Evolutionary conservation across 2,113 vertebrate genomes (phyloP), one percentile per base, ranked within the genome.

Genomic region (Bujurquina vittata): DNA sequence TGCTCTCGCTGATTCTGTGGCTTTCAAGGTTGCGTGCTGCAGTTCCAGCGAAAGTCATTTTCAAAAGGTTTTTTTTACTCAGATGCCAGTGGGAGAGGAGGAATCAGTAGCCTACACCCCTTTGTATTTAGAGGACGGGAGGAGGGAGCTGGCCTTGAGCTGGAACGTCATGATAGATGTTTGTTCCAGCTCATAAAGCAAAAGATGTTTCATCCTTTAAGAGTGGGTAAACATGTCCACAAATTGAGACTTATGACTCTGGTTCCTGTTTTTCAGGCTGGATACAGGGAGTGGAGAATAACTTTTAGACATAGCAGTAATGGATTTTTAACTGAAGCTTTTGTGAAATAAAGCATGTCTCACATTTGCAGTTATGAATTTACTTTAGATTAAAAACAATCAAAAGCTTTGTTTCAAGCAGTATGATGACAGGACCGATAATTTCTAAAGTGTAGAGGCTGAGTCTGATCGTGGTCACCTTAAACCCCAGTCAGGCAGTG

Each of bases 101-200:
- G 59, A 65, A 49, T 77, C 77, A 23, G 78, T 59, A 14, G 60
- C 76, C 75, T 35, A 17, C 52, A 22, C 59, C 22, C 23, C 5
- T 52, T 58, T 52, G 12, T 84, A 80, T 59, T 84, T 49, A 60
- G 23, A 54, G 56, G 73, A 37, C 43, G 49, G 33, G 77, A 37
- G 54, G 56, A 29, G 57, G 12, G 9, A 26, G 22, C 10, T 2
- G 35, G 80, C 83, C 82, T 60, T 77, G 49, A 87, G 83, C 87
- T 73, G 58, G 37, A 76, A 62, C 86, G 56, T 56, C 77, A 91
- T 84, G 90, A 86, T 77, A 73, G 73, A 62, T 54, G 57, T 84
- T 84, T 89, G 87, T 83, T 77, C 65, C 58, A 84, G 43, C 55
- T 80, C 76, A 79, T 60, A 10, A 67, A 80, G 59, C 14, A 61